A percentile compares a stretch with the other conserved stretches of the same genome.
Conservation (phyloP, 2,888 invertebrate genomes). For the Platycheirus albimanus region DNA sequence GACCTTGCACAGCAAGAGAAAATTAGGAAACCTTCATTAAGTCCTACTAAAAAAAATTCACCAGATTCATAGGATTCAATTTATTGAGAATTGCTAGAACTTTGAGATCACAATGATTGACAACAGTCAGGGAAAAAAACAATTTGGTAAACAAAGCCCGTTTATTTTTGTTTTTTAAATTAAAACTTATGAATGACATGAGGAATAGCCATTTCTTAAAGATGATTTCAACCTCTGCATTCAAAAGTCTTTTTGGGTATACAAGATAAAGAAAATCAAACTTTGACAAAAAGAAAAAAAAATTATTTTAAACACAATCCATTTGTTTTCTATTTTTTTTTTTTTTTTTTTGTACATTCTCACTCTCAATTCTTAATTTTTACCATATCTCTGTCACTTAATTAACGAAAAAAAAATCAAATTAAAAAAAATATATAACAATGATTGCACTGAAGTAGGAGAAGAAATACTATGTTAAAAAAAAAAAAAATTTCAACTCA, state of each 20-base stretch:
- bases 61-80: too few species aligned
- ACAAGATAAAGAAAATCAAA: slow-evolving; percentile 51
- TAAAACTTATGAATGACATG: too few species aligned
- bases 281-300: not conserved
- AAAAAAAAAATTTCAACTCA: slow-evolving; percentile 50
- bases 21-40: too few species aligned
- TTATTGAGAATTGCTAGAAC: too few species aligned
- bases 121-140: too few species aligned
- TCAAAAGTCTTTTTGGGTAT: not conserved
- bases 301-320: slow-evolving; percentile 36
- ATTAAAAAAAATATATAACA: slow-evolving; percentile 42
- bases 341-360: slow-evolving; percentile 53
- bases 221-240: not conserved
- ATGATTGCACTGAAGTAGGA: slow-evolving; percentile 70
- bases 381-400: slow-evolving; percentile 47
- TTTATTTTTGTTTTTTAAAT: too few species aligned
- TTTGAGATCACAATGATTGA: too few species aligned
- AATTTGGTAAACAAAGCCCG: too few species aligned
- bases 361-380: slow-evolving; percentile 61
- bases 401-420: slow-evolving; percentile 21
- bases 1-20: too few species aligned
- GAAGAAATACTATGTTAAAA: slow-evolving; percentile 48
- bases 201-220: too few species aligned
- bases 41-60: too few species aligned
- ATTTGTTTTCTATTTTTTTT: too few species aligned